These are phyloP conservation scores for Oscheius sp. DNA, from an alignment of 2,888 invertebrate species.

Conservation along the genomic window DNA sequence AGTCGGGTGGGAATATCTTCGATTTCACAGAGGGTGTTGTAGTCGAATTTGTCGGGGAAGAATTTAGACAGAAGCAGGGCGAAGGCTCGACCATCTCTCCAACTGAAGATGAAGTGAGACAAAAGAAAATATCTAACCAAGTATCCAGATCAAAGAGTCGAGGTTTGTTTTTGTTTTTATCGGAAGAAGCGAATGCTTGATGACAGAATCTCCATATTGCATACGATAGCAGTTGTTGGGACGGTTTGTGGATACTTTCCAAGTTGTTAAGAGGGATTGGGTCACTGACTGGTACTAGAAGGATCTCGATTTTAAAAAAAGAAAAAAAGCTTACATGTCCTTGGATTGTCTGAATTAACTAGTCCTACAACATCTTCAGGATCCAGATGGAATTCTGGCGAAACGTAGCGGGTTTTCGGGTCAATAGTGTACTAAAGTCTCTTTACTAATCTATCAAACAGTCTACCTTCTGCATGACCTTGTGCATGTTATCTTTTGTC, in stretches of 20 bases:
- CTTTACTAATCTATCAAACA: neutral
- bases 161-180: no score
- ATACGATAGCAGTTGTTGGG: conserved; percentile 4
- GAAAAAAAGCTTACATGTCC: conserved; percentile 3
- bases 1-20: conserved; percentile 25
- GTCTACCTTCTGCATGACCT: conserved; percentile 36
- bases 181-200: conserved; percentile 79
- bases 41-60: conserved; percentile 41
- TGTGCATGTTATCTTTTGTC: conserved; percentile 86
- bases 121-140: conserved; percentile 74
- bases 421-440: conserved; percentile 71
- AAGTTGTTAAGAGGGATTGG: conserved; percentile 11
- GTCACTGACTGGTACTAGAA: conserved; percentile 22
- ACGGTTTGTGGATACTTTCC: neutral
- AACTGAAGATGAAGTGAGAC: conserved; percentile 37
- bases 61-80: conserved; percentile 53
- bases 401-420: conserved; percentile 76
- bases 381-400: conserved; percentile 30
- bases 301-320: neutral
- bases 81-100: conserved; percentile 52
- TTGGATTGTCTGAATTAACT: conserved; percentile 32
- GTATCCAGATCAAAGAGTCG: conserved; percentile 79
- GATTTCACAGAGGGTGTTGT: conserved; percentile 23
- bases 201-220: conserved; percentile 77
- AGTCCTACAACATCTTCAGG: conserved; percentile 40